phyloP scores from a whole-genome alignment of 2,797 vertebrate genomes.

The Rousettus madagascariensis region DNA sequence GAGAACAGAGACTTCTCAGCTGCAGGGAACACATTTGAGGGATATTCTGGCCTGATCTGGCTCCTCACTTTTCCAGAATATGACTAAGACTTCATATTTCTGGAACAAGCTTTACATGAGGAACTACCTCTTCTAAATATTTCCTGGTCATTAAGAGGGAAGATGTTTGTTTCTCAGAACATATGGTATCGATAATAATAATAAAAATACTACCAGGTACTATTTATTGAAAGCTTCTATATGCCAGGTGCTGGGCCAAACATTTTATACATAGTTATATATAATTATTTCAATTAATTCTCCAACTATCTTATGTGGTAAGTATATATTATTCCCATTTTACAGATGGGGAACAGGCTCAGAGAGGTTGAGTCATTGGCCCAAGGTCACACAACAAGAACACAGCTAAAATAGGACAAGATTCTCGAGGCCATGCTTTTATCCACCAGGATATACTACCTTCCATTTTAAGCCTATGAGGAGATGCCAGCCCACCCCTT shows the following conservation, averaged over 20 bases:
- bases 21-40: neutral
- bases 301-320: neutral
- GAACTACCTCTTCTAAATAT: neutral
- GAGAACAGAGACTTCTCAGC: neutral
- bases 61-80: neutral
- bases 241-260: neutral
- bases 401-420: neutral
- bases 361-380: neutral
- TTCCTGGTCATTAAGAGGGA: conserved; percentile 5
- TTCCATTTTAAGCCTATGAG: neutral
- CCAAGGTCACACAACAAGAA: neutral
- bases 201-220: conserved; percentile 1
- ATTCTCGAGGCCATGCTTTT: neutral
- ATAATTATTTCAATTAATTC: neutral
- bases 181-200: neutral
- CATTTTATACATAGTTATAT: neutral
- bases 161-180: neutral
- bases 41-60: neutral
- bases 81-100: neutral
- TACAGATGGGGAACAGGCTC: neutral
- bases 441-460: neutral
- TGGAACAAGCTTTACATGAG: neutral
- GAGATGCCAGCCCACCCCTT: neutral
- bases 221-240: neutral
- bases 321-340: conserved; percentile 1